Percentiles rank a stretch among this genome's conserved stretches.
phyloP scores from a whole-genome alignment of 2,888 invertebrate species.

The Pseudoips prasinana region DNA sequence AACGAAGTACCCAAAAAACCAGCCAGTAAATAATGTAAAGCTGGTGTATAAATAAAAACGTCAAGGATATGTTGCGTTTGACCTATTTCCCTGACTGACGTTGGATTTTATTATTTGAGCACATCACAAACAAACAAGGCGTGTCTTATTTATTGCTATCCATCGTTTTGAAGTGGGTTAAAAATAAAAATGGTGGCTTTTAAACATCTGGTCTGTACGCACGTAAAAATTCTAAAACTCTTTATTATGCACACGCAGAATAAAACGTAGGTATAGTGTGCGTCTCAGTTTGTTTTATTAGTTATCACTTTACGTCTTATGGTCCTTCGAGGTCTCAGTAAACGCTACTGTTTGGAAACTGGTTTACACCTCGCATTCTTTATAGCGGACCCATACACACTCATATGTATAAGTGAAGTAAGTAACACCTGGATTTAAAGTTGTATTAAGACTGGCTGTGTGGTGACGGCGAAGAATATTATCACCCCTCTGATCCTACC shows the following conservation, averaged over 20 bases:
- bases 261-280: conserved; percentile 1
- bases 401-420: too few relatives aligned
- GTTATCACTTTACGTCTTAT: conserved; percentile 32
- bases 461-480: too few relatives aligned
- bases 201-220: conserved; percentile 17
- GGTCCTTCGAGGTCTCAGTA: conserved; percentile 27
- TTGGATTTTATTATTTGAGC: too few relatives aligned
- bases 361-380: conserved; percentile 32
- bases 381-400: conserved; percentile 1
- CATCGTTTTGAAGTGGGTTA: conserved; percentile 38
- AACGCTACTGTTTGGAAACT: conserved; percentile 35
- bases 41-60: too few relatives aligned
- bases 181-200: conserved; percentile 40
- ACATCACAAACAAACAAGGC: conserved; percentile 29
- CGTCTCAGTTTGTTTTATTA: conserved; percentile 27
- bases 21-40: too few relatives aligned
- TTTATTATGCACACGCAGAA: not conserved
- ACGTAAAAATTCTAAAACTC: conserved; percentile 5
- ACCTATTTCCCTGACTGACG: too few relatives aligned
- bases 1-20: too few relatives aligned
- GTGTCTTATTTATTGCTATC: conserved; percentile 36
- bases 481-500: too few relatives aligned
- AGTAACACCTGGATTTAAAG: too few relatives aligned
- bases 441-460: too few relatives aligned
- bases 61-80: too few relatives aligned